Conservation (phyloP, 2,888 invertebrate species). For the Tachina lurida region DNA sequence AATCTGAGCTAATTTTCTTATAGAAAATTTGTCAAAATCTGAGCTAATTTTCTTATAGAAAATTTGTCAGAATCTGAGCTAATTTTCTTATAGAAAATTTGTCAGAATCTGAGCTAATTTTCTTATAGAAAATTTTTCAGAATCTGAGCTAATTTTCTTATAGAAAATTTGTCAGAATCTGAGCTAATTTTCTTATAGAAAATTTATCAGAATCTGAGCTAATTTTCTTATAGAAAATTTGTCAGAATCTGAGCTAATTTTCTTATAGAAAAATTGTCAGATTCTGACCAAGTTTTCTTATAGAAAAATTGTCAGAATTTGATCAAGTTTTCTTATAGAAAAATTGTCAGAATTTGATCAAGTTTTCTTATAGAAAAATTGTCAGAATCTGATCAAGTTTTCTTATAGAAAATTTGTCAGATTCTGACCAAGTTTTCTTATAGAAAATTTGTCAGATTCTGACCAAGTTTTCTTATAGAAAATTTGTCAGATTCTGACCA, state of each 20-base stretch:
- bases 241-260: neutral
- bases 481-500: neutral
- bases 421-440: no score
- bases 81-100: neutral
- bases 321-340: neutral
- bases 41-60: neutral
- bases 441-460: neutral
- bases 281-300: neutral
- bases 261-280: no score
- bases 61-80: neutral
- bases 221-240: neutral
- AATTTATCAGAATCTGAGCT: no score
- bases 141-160: neutral
- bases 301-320: neutral
- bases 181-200: neutral
- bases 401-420: no score
- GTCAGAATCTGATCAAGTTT: no score
- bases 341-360: neutral
- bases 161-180: neutral
- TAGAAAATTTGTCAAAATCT: slow-evolving; percentile 4
- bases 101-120: neutral
- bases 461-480: neutral
- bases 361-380: no score
- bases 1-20: neutral
- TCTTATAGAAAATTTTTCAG: no score